Evolutionary conservation across 2,888 invertebrate genomes (phyloP), one percentile per base, ranked within the genome.

Genomic region (Nesidiocoris tenuis): DNA sequence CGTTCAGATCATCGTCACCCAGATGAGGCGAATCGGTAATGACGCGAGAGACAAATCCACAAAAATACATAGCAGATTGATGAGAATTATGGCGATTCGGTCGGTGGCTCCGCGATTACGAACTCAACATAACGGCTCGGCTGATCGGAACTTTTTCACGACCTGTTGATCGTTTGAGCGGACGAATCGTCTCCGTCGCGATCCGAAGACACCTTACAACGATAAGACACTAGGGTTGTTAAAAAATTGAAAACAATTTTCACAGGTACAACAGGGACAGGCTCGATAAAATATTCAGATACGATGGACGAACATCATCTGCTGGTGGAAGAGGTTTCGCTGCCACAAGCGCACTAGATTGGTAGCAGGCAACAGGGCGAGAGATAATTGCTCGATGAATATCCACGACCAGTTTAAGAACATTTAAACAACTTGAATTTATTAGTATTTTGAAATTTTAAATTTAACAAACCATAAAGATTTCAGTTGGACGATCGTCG

Each of bases 81-180:
- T 39, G 39, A 39, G 12, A 39, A 39, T 68, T 70, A 63, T 72
- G 72, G 63, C 72, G 72, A 39, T 72, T 21, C 59, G 65, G 65
- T 39, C 17, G 39, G 65, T 18, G 39, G 54, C 67, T 55, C 16
- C 21, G 19, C 66, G 67, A 67, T 67, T 67, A 67, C 67, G 67
- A 67, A 22, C 55, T 54, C 22, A 67, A 54, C 67, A 67, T 67
- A 67, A 67, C 67, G 39, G 39, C 12, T 39, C 39, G 12, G 39
- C 39, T 3, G 12, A 39, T 7, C 12, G 12, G 12, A 7, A 39
- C 39, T 39, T 39, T 39, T 39, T 12, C 39, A 39, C 39, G 39
- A 39, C 39, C 39, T 39, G 39, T 39, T 12, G 39, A 39, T 12
- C 5, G 5, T 3, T 39, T 12, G 12, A 12, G 39, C 39, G 12